A percentile compares a stretch with the other conserved stretches of the same genome.
These are phyloP conservation scores for Cordylochernes scorpioides DNA, from an alignment of 2,888 invertebrate species.

Conservation along the genomic window DNA sequence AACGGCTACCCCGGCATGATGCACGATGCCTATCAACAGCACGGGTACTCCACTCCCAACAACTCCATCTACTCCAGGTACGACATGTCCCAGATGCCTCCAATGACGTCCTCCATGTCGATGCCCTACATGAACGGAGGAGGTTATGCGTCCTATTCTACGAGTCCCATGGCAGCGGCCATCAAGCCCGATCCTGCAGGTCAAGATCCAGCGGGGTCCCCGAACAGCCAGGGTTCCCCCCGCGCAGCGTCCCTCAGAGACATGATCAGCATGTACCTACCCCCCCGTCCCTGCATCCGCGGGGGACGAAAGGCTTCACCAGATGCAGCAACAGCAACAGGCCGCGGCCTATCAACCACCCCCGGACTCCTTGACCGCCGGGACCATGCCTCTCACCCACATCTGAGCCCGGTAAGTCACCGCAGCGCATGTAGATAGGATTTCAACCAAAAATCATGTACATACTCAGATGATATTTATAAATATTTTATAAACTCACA, in stretches of 20 bases:
- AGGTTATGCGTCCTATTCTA: slow-evolving; percentile 27
- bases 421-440: too few relatives aligned
- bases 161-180: slow-evolving; percentile 36
- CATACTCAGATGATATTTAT: too few relatives aligned
- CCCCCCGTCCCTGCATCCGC: slow-evolving; percentile 34
- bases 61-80: slow-evolving; percentile 44
- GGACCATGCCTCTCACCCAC: slow-evolving; percentile 28
- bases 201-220: slow-evolving; percentile 6
- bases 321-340: slow-evolving; percentile 27
- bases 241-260: slow-evolving; percentile 33
- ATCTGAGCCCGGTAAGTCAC: slow-evolving; percentile 1
- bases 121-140: slow-evolving; percentile 42
- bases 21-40: slow-evolving; percentile 40
- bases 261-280: slow-evolving; percentile 48
- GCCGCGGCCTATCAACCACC: slow-evolving; percentile 24
- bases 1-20: slow-evolving; percentile 54
- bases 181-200: slow-evolving; percentile 21
- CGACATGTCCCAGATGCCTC: slow-evolving; percentile 53
- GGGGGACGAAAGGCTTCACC: slow-evolving; percentile 30
- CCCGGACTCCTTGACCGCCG: slow-evolving; percentile 31
- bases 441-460: too few relatives aligned
- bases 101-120: slow-evolving; percentile 23
- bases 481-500: too few relatives aligned
- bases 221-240: slow-evolving; percentile 3
- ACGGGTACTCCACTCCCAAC: slow-evolving; percentile 29